These are phyloP conservation scores for Neogobius melanostomus DNA, from an alignment of 2,113 vertebrate genomes.

Conservation along the genomic window DNA sequence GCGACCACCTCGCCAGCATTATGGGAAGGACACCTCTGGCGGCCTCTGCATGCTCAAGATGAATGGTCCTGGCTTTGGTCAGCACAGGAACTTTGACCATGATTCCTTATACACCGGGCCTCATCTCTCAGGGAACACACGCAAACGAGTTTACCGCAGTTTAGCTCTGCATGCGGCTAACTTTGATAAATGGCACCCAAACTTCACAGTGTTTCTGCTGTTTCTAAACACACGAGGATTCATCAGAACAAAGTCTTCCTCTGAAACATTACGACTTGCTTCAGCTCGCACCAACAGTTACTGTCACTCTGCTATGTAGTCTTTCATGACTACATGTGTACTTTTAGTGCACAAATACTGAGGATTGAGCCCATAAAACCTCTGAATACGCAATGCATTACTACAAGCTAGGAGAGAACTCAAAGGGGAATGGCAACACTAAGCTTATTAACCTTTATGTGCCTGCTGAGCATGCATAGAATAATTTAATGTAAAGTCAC, in stretches of 20 bases:
- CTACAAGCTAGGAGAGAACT: no score
- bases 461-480: neutral
- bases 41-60: conserved; percentile 39
- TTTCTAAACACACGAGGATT: neutral
- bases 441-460: neutral
- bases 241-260: neutral
- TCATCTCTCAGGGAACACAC: conserved; percentile 7
- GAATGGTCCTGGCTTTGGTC: conserved; percentile 55
- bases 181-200: conserved; percentile 24
- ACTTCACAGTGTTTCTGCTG: neutral
- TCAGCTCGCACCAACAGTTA: neutral
- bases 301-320: no score
- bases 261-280: neutral
- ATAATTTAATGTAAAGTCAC: neutral
- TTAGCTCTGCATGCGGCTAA: conserved; percentile 13
- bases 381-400: neutral
- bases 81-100: conserved; percentile 63
- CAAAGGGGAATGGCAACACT: no score
- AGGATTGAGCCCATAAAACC: neutral
- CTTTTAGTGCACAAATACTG: no score
- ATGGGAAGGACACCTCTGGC: conserved; percentile 66
- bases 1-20: conserved; percentile 48
- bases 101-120: conserved; percentile 38
- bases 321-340: no score
- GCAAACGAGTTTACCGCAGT: conserved; percentile 39